Evolutionary conservation across 2,797 vertebrate genomes (phyloP), one percentile per base, ranked within the genome.

Genomic region (Microctenopoma lineatum): DNA sequence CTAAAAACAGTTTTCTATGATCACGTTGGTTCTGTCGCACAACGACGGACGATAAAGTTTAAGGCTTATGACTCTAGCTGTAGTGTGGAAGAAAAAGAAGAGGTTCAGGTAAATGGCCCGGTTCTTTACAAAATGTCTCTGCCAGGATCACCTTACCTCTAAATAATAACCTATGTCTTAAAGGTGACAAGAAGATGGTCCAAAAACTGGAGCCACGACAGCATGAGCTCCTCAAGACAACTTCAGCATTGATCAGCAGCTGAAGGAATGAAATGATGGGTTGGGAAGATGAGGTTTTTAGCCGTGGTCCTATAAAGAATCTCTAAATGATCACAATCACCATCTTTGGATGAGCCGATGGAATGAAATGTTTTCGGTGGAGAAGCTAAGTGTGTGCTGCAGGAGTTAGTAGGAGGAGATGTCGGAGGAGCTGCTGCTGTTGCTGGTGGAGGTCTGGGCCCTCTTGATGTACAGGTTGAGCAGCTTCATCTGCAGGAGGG

Each of bases 401-500:
- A 5, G 10, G 36, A 7, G 41, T 73, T 56, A 91, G 72, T 94
- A 91, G 60, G 93, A 93, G 34, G 93, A 95, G 81, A 95, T 95
- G 32, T 99, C 97, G 0, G 97, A 98, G 62, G 97, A 98, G 75
- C 95, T 96, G 94, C 96, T 98, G 94, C 97, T 98, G 95, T 96
- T 98, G 93, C 97, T 97, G 92, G 96, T 97, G 70, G 96, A 96
- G 5, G 96, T 96, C 87, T 98, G 97, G 11, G 97, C 97, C 77
- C 97, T 92, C 90, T 97, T 98, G 93, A 99, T 99, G 88, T 99
- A 99, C 63, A 99, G 93, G 87, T 99, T 99, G 53, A 99, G 90
- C 59, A 99, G 94, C 91, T 99, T 99, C 96, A 99, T 98, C 97
- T 99, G 94, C 59, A 83, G 86, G 61, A 45, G 11, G 81, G 38